Evolutionary conservation across 2,888 invertebrate species (phyloP).

Genomic region (Macrosoma leucophasiata): DNA sequence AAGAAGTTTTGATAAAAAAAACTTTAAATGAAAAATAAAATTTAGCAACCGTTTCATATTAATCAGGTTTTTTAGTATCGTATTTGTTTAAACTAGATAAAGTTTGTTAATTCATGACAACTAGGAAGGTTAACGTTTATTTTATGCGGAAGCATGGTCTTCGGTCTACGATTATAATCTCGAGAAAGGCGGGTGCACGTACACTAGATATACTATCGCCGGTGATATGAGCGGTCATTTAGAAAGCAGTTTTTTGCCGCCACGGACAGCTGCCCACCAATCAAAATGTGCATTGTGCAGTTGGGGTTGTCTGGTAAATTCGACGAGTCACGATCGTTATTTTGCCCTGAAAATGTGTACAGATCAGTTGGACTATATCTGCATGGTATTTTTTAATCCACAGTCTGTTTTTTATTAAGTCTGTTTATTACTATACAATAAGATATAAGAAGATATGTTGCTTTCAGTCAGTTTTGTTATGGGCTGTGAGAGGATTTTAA

Average conservation of each 20-base stretch:
- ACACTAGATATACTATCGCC: conserved; percentile 36
- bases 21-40: too few species aligned
- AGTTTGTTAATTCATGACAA: conserved; percentile 21
- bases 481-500: too few species aligned
- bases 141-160: conserved; percentile 52
- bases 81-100: conserved; percentile 8
- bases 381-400: too few species aligned
- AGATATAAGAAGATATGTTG: too few species aligned
- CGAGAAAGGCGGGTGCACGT: conserved; percentile 50
- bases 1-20: too few species aligned
- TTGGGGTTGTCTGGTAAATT: conserved; percentile 54
- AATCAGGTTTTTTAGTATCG: too few species aligned
- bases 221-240: conserved; percentile 59
- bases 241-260: conserved; percentile 66
- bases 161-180: conserved; percentile 52
- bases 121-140: conserved; percentile 36
- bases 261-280: conserved; percentile 66
- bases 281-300: conserved; percentile 61
- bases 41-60: too few species aligned
- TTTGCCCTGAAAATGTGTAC: too few species aligned
- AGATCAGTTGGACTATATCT: too few species aligned
- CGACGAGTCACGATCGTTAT: conserved; percentile 62
- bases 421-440: too few species aligned
- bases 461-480: too few species aligned
- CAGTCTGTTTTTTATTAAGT: too few species aligned